Conservation (phyloP, 35 echinoderm and acorn worm genomes). For the Lytechinus variegatus region DNA sequence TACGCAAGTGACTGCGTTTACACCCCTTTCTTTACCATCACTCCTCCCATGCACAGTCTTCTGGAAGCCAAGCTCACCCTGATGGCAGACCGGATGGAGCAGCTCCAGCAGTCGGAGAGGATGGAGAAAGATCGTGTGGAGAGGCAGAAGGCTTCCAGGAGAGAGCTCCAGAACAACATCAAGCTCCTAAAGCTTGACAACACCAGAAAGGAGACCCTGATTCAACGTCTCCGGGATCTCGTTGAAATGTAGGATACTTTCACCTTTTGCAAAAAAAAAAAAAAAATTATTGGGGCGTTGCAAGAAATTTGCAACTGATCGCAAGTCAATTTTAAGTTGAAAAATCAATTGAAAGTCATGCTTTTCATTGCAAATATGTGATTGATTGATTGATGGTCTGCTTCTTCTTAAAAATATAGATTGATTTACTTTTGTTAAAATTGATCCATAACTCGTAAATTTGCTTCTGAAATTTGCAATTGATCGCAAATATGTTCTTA, state of each 20-base stretch:
- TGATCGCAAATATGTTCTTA: no score
- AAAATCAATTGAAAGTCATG: no score
- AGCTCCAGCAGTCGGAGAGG: background rate
- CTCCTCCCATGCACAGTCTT: background rate
- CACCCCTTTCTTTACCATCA: background rate
- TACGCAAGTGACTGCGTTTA: no score
- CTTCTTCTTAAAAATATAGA: no score
- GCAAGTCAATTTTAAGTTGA: no score
- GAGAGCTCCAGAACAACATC: background rate
- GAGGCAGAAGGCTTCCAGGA: background rate
- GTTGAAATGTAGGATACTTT: background rate
- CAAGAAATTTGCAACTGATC: no score
- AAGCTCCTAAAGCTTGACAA: background rate
- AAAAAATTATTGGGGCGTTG: no score
- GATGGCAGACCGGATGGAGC: background rate
- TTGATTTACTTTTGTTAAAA: no score
- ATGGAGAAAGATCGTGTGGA: background rate
- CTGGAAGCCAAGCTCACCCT: background rate
- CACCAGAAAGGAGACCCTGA: background rate
- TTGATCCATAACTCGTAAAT: no score
- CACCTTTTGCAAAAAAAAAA: background rate
- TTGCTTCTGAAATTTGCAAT: no score
- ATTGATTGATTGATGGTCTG: no score
- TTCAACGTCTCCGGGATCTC: background rate
- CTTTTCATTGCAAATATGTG: no score